A percentile compares a stretch with the other conserved stretches of the same genome.
These are phyloP conservation scores for Halictus quadricinctus DNA, from an alignment of 2,888 invertebrate genomes.

Conservation along the genomic window DNA sequence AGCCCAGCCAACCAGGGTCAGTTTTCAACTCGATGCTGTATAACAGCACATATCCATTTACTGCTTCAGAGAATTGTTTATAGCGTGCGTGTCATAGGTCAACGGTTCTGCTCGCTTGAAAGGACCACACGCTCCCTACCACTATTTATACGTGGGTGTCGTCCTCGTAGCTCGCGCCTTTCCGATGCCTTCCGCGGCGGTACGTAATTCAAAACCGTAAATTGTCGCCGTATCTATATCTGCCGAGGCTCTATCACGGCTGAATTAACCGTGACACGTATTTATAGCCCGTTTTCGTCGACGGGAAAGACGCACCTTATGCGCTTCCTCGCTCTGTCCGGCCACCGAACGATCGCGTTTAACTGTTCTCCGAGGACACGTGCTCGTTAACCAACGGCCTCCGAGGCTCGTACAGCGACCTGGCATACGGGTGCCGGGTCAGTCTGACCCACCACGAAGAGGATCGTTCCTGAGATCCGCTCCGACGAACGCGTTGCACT, in stretches of 20 bases:
- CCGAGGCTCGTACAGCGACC: neutral
- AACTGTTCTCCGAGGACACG: neutral
- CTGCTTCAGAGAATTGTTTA: constrained; percentile 77
- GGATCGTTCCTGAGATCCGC: neutral
- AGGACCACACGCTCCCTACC: constrained; percentile 62
- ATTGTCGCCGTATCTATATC: constrained; percentile 45
- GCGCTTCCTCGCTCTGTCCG: neutral
- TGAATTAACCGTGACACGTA: constrained; percentile 50
- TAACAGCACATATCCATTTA: constrained; percentile 76
- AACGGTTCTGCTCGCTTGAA: constrained; percentile 62
- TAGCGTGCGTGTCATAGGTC: constrained; percentile 79
- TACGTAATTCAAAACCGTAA: constrained; percentile 45
- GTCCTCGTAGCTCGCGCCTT: constrained; percentile 40
- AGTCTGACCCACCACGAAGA: neutral
- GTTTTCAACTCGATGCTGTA: constrained; percentile 75
- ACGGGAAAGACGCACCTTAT: constrained; percentile 20
- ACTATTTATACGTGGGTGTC: constrained; percentile 61
- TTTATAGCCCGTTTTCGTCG: constrained; percentile 35
- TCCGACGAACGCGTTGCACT: neutral
- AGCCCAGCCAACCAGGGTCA: constrained; percentile 55
- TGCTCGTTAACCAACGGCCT: constrained; percentile 1
- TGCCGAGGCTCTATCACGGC: constrained; percentile 43
- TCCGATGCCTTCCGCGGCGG: constrained; percentile 43
- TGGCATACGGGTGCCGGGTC: neutral
- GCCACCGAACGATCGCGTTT: neutral